phyloP scores from a whole-genome alignment of 2,888 invertebrate genomes.

The Aporophyla nigra region DNA sequence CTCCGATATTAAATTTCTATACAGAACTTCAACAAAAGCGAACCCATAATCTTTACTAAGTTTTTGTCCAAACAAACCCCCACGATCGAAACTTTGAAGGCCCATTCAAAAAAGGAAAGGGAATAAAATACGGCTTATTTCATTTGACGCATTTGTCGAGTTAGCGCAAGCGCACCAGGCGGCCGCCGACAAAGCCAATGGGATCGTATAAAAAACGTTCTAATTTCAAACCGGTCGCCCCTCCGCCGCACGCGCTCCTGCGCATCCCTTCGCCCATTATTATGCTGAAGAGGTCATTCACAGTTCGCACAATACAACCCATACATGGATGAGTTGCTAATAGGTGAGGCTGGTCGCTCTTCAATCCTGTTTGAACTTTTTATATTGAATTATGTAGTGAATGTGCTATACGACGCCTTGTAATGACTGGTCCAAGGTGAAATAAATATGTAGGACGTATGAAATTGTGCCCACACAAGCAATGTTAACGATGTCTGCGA shows the following conservation, averaged over 20 bases:
- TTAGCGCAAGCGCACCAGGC: slow-evolving; percentile 90
- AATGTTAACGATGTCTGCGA: slow-evolving; percentile 50
- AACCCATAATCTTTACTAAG: slow-evolving; percentile 73
- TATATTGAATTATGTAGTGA: slow-evolving; percentile 49
- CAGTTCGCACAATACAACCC: slow-evolving; percentile 89
- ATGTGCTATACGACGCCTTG: slow-evolving; percentile 47
- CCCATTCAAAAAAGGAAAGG: slow-evolving; percentile 83
- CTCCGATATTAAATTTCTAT: slow-evolving; percentile 68
- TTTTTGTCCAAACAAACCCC: slow-evolving; percentile 79
- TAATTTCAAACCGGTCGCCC: slow-evolving; percentile 91
- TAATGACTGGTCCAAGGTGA: slow-evolving; percentile 59
- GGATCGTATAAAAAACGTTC: slow-evolving; percentile 88
- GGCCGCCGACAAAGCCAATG: slow-evolving; percentile 88
- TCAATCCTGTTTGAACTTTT: slow-evolving; percentile 73
- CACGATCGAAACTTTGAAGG: slow-evolving; percentile 79
- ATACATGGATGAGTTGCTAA: slow-evolving; percentile 81
- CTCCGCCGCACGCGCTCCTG: slow-evolving; percentile 88
- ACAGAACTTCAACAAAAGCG: slow-evolving; percentile 65
- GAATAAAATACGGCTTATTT: slow-evolving; percentile 90
- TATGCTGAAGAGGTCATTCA: slow-evolving; percentile 91
- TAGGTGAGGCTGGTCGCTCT: slow-evolving; percentile 79
- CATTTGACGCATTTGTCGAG: slow-evolving; percentile 90
- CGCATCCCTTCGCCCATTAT: slow-evolving; percentile 90
- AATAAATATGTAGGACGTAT: slow-evolving; percentile 60
- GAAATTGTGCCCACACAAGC: slow-evolving; percentile 62